These are phyloP conservation scores for Oncorhynchus keta DNA, from an alignment of 2,113 vertebrate genomes.

Conservation along the genomic window DNA sequence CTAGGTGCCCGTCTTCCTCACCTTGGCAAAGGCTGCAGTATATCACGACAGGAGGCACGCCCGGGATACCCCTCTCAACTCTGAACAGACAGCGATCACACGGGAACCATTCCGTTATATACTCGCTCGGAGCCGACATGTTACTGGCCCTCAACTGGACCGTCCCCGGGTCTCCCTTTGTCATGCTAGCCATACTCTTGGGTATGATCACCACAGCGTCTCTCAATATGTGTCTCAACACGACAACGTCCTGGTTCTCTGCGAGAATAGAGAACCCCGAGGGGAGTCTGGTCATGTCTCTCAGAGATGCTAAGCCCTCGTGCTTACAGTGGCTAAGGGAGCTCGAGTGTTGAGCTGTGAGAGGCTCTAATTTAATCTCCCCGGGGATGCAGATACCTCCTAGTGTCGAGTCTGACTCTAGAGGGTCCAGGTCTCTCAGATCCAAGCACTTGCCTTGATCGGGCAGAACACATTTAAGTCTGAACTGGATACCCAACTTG, in stretches of 20 bases:
- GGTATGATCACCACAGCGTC: background rate
- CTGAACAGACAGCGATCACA: too few species aligned
- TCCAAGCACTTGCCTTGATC: background rate
- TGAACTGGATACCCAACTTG: background rate
- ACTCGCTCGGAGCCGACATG: too few species aligned
- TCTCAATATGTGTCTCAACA: background rate
- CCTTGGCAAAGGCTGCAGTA: too few species aligned
- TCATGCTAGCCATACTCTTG: background rate
- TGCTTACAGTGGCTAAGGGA: background rate
- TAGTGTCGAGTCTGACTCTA: background rate
- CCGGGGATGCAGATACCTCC: background rate
- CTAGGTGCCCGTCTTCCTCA: too few species aligned
- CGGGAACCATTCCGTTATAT: too few species aligned
- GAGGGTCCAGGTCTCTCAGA: background rate
- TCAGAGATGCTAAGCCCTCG: background rate
- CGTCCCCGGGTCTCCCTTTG: background rate
- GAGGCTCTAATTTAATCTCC: background rate
- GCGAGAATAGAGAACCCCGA: background rate
- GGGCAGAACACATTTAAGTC: background rate
- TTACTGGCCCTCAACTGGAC: too few species aligned
- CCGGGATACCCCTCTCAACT: background rate
- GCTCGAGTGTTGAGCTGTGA: background rate
- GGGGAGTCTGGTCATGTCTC: background rate
- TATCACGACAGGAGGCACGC: background rate
- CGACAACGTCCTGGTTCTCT: background rate